A percentile compares a stretch with the other conserved stretches of the same genome.
phyloP scores from a whole-genome alignment of 2,888 invertebrate genomes.

The Emmelina monodactyla region DNA sequence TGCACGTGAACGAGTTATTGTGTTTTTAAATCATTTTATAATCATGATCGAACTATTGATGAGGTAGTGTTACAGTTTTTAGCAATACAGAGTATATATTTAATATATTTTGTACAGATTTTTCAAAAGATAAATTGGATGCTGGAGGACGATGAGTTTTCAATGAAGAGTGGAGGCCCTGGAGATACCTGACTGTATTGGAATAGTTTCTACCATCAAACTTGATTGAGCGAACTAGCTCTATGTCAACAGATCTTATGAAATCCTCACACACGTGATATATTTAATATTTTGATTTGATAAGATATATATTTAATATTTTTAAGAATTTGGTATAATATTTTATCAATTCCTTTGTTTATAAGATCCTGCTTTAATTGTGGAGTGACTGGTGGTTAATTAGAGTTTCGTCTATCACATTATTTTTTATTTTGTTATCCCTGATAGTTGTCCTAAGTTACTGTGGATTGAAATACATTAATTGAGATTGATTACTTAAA shows the following conservation, averaged over 20 bases:
- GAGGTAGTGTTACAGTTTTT: conserved; percentile 66
- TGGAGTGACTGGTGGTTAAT: conserved; percentile 63
- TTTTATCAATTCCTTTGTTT: conserved; percentile 62
- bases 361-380: conserved; percentile 58
- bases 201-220: conserved; percentile 42
- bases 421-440: conserved; percentile 65
- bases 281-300: too few relatives aligned
- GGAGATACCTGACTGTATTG: conserved; percentile 40
- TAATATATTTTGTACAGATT: conserved; percentile 69
- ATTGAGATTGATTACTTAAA: too few relatives aligned
- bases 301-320: too few relatives aligned
- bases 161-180: conserved; percentile 55
- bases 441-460: conserved; percentile 28
- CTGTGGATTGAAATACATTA: background rate
- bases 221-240: conserved; percentile 27
- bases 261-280: conserved; percentile 23
- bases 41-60: conserved; percentile 63
- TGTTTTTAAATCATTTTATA: conserved; percentile 66
- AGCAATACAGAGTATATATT: conserved; percentile 68
- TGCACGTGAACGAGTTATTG: conserved; percentile 60
- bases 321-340: too few relatives aligned
- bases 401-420: conserved; percentile 59
- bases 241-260: conserved; percentile 28
- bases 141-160: conserved; percentile 65
- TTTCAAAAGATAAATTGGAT: conserved; percentile 68